phyloP scores from a whole-genome alignment of 2,113 vertebrate species.

The Theristicus caerulescens region DNA sequence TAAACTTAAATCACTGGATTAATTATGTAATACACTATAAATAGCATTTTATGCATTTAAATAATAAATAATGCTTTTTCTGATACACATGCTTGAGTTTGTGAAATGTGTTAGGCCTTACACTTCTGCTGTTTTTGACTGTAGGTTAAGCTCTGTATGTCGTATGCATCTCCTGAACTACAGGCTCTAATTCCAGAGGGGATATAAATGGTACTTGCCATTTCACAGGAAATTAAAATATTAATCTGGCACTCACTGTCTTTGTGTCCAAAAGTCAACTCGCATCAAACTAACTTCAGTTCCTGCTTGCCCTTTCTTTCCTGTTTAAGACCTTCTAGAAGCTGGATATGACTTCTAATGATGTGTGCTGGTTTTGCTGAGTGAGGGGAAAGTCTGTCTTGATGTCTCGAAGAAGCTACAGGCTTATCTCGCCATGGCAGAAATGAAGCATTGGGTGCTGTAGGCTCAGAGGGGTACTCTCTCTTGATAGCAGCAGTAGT shows the following conservation, averaged over 20 bases:
- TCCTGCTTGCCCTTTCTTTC: background rate
- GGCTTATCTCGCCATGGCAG: background rate
- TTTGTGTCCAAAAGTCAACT: background rate
- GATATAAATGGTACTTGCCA: background rate
- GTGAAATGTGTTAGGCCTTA: background rate
- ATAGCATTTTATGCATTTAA: slow-evolving; percentile 54
- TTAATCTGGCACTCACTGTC: background rate
- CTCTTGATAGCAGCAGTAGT: background rate
- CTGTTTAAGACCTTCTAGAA: background rate
- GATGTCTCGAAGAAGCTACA: background rate
- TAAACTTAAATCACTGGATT: slow-evolving; percentile 36
- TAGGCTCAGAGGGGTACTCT: background rate
- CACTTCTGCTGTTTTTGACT: background rate
- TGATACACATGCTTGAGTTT: background rate
- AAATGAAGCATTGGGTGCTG: background rate
- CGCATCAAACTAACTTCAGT: background rate
- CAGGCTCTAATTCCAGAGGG: background rate
- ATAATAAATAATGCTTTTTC: slow-evolving; percentile 64
- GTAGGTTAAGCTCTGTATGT: background rate
- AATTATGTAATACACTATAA: slow-evolving; percentile 57
- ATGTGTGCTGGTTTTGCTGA: fast-evolving
- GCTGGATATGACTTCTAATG: background rate
- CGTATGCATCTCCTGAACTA: background rate
- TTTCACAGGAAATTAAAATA: background rate
- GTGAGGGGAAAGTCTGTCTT: background rate